These are phyloP conservation scores for Nothocercus nigrocapillus DNA, from an alignment of 2,113 vertebrate genomes.

Conservation along the genomic window DNA sequence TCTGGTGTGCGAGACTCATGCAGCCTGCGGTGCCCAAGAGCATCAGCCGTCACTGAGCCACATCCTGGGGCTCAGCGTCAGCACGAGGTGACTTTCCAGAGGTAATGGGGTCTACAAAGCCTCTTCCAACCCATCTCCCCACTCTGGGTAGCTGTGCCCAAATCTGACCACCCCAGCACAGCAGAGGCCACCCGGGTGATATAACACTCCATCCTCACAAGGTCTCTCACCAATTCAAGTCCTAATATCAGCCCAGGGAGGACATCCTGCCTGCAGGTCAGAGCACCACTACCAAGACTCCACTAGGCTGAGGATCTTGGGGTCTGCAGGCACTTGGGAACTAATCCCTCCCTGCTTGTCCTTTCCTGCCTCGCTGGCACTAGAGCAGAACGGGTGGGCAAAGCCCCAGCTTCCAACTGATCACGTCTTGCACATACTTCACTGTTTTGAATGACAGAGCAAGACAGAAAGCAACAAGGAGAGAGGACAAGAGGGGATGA, in stretches of 20 bases:
- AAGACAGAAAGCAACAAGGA: background rate
- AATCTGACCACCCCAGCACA: background rate
- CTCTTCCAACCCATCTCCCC: background rate
- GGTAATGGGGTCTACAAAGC: background rate
- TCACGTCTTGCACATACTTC: rapidly evolving
- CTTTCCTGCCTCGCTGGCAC: background rate
- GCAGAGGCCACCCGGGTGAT: background rate
- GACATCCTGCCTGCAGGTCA: background rate
- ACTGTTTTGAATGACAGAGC: background rate
- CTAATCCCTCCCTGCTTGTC: background rate
- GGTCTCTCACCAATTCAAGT: background rate
- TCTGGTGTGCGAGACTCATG: background rate
- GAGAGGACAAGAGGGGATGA: background rate
- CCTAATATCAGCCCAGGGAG: background rate
- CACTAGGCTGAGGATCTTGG: background rate
- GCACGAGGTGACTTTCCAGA: background rate
- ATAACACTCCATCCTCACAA: rapidly evolving
- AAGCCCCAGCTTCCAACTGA: background rate
- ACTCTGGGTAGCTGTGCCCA: background rate
- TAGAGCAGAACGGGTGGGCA: background rate
- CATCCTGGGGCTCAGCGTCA: background rate
- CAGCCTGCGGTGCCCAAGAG: background rate
- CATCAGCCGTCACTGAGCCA: background rate
- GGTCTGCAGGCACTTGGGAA: background rate
- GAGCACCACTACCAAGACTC: background rate